Base-by-base conservation (phyloP, 2,797 vertebrate genomes). In the Labroides dimidiatus region DNA sequence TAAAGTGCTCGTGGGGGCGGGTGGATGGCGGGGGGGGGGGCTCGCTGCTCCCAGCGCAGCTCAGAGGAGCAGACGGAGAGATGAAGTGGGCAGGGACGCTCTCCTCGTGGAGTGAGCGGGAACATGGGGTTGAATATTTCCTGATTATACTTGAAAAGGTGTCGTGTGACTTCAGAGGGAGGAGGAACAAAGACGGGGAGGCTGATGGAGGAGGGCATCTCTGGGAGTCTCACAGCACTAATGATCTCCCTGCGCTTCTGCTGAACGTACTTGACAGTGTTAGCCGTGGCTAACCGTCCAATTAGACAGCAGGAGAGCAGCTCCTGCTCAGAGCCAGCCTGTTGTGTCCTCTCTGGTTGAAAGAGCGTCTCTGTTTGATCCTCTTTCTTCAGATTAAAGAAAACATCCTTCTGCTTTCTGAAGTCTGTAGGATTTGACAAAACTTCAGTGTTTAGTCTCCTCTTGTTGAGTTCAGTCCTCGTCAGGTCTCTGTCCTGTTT, bases 231-330 rank as follows among this genome's bases (percentile, higher is more conserved):
- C 20, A 33, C 66, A 48, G 62, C 75, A 69, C 69, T 84, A 87
- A 91, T 86, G 72, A 81, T 67, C 74, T 84, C 73, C 57, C 37
- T 44, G 37, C 23, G 62, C 68, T 78, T 65, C 74, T 43, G 78
- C 72, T 78, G 71, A 84, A 83, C 45, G 59, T 60, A 78, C 78
- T 84, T 81, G 82, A 89, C 86, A 84, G 78, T 7, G 72, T 81
- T 78, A 49, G 84, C 70, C 52, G 17, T 56, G 59, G 82, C 79
- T 90, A 90, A 86, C 78, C 63, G 70, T 80, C 89, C 89, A 92
- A 91, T 91, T 92, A 90, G 69, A 88, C 72, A 50, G 64, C 72
- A 63, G 81, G 72, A 65, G 71, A 77, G 47, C 23, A 72, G 63
- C 81, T 88, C 72, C 65, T 56, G 74, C 73, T 74, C 63, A 16